Evolutionary conservation across 1,140 invertebrate species (phyloP), one percentile per base, ranked within the genome.

Genomic region (Penaeus indicus): DNA sequence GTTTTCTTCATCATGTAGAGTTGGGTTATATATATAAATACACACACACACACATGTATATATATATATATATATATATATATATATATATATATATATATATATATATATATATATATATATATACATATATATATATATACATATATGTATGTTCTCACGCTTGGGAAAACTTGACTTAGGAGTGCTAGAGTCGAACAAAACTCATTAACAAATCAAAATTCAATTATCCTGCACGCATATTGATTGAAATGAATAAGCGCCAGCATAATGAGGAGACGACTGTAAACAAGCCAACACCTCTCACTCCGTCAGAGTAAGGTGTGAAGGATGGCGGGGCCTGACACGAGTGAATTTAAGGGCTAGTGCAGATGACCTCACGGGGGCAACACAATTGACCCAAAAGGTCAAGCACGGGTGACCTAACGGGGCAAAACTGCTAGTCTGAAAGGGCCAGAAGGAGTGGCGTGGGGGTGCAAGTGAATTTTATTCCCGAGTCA

Each of bases 131-230:
- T 42, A 42, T 42, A 42, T 42, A 42, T 42, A 42, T 42, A 42
- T 42, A 42, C 5, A 42, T 42, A 42, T 42, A 42, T 42, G 5
- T 42, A 42, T 42, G 38, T 42, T 47, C 47, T 4, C 47, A 47
- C 47, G 47, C 47, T 47, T 47, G 47, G 47, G 11, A 47, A 47
- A 47, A 47, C 47, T 47, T 47, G 47, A 47, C 47, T 72, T 75
- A 38, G 69, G 69, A 75, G 38, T 25, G 11, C 69, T 75, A 75
- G n/a, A 25, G 69, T 38, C 25, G 69, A 75, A 75, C 25, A 75
- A 75, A 75, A 75, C 69, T 75, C 69, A 75, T 75, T 75, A 75
- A 75, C 69, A 75, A 75, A 75, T 75, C 69, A 75, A 75, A 75
- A 75, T 75, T 75, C 69, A 75, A 75, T 75, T 75, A 75, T 75